Conservation (phyloP, 2,888 invertebrate genomes). For the Cantharis nigra region DNA sequence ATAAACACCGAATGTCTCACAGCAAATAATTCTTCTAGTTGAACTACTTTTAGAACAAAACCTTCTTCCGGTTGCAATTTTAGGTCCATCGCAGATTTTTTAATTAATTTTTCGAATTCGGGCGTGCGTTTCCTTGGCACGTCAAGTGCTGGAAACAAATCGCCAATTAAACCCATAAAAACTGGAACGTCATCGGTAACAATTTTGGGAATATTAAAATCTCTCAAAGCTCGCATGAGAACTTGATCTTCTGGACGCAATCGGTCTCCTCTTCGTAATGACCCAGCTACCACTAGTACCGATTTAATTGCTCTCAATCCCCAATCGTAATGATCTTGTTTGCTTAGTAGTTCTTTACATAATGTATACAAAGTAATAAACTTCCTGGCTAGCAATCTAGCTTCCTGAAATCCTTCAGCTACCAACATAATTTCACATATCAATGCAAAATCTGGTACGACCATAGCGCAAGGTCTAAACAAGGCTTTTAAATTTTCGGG, state of each 20-base stretch:
- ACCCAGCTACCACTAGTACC: constrained; percentile 91
- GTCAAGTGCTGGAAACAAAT: constrained; percentile 89
- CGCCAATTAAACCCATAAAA: constrained; percentile 93
- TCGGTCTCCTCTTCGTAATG: constrained; percentile 80
- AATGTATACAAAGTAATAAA: constrained; percentile 92
- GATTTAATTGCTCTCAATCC: constrained; percentile 94
- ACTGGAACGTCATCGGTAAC: constrained; percentile 89
- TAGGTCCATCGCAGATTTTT: constrained; percentile 77
- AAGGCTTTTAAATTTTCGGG: constrained; percentile 80
- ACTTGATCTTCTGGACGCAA: constrained; percentile 88
- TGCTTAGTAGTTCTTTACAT: constrained; percentile 87
- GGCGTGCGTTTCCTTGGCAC: constrained; percentile 85
- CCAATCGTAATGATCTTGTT: constrained; percentile 97
- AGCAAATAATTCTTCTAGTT: constrained; percentile 89
- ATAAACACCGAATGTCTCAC: constrained; percentile 86
- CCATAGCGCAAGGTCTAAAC: constrained; percentile 93
- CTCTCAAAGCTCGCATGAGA: constrained; percentile 89
- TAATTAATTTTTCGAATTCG: constrained; percentile 82
- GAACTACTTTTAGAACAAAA: constrained; percentile 86
- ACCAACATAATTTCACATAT: constrained; percentile 98
- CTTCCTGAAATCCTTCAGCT: constrained; percentile 93
- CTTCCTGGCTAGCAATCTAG: constrained; percentile 85
- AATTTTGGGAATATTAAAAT: constrained; percentile 94
- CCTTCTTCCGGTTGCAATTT: constrained; percentile 90
- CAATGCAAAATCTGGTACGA: constrained; percentile 93